Percentiles rank a stretch among this genome's conserved stretches.
Evolutionary conservation across 2,113 vertebrate species (phyloP).

Genomic region (Vombatus ursinus): DNA sequence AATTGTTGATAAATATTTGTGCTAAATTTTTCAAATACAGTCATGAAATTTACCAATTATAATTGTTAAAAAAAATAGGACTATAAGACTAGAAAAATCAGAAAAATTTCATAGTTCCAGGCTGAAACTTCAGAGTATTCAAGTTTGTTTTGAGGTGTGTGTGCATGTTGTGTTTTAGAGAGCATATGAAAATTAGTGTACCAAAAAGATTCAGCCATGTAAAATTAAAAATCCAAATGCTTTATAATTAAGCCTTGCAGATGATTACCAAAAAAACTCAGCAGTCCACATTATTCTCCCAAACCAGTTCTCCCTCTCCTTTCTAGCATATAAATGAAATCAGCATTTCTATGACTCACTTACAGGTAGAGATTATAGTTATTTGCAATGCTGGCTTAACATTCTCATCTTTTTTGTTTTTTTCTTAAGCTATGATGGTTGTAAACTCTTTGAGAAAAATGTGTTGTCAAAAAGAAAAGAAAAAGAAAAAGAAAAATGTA

Average conservation of each 20-base stretch:
- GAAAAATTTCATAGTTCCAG: slow-evolving; percentile 25
- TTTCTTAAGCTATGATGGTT: slow-evolving; percentile 59
- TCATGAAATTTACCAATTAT: neutral
- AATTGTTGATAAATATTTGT: slow-evolving; percentile 41
- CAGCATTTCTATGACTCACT: slow-evolving; percentile 64
- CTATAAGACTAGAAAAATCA: slow-evolving; percentile 3
- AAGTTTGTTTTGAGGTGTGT: neutral
- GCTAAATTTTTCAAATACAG: slow-evolving; percentile 34
- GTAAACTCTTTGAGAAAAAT: neutral
- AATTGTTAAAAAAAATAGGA: slow-evolving; percentile 46
- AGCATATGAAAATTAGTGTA: slow-evolving; percentile 27
- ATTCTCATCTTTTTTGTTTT: slow-evolving; percentile 65
- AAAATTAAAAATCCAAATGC: slow-evolving; percentile 32
- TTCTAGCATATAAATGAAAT: slow-evolving; percentile 59
- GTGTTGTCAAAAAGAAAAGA: neutral
- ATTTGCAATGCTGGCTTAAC: slow-evolving; percentile 67
- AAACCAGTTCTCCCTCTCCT: slow-evolving; percentile 37
- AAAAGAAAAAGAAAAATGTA: neutral
- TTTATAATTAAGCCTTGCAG: neutral
- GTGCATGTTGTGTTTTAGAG: neutral
- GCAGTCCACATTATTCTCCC: slow-evolving; percentile 3
- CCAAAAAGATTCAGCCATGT: neutral
- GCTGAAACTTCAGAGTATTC: neutral
- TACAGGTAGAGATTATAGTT: slow-evolving; percentile 45
- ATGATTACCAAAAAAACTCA: neutral